Evolutionary conservation across 2,797 vertebrate species (phyloP).

Genomic region (Ateles fusciceps): DNA sequence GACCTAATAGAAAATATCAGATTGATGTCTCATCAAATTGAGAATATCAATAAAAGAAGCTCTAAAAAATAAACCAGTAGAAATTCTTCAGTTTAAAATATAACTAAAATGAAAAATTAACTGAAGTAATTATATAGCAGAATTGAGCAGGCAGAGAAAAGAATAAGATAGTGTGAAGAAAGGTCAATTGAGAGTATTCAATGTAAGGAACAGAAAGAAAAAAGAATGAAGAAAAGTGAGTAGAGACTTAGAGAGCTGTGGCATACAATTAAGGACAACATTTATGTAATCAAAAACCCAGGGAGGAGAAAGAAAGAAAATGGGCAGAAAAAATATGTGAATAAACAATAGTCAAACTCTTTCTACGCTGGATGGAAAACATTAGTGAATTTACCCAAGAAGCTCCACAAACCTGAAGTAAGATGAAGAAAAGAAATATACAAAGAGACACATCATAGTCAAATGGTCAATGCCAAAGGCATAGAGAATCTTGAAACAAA

Average conservation of each 20-base stretch:
- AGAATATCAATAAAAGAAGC: neutral
- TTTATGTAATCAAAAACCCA: neutral
- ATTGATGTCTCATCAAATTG: neutral
- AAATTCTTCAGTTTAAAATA: neutral
- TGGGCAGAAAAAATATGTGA: neutral
- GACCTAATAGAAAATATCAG: neutral
- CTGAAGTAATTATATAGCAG: neutral
- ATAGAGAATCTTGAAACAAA: neutral
- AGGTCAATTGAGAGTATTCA: neutral
- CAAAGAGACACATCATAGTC: neutral
- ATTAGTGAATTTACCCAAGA: neutral
- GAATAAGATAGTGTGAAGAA: neutral
- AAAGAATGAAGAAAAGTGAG: neutral
- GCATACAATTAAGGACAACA: neutral
- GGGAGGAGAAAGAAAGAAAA: neutral
- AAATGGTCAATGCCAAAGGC: neutral
- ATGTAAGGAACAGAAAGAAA: neutral
- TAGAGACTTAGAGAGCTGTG: neutral
- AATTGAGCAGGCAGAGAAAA: neutral
- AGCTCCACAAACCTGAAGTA: neutral
- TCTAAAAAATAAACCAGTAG: neutral
- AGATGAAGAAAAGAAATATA: neutral
- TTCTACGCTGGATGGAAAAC: neutral
- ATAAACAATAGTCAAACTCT: neutral
- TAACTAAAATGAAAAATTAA: neutral